Percentiles rank a stretch among this genome's conserved stretches.
phyloP scores from a whole-genome alignment of 1,140 invertebrate genomes.

The Bombus polaris region DNA sequence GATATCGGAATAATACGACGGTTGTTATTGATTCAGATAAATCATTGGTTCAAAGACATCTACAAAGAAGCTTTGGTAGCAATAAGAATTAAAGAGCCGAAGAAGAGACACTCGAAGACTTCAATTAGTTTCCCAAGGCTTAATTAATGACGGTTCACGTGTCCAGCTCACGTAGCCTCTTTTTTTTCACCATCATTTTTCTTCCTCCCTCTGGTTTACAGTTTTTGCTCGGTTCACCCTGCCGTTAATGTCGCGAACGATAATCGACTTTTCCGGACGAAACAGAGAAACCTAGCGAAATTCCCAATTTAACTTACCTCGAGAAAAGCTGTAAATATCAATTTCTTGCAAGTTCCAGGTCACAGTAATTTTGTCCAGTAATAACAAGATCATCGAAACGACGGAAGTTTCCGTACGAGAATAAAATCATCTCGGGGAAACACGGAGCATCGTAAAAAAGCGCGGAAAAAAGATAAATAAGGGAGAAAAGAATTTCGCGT shows the following conservation, averaged over 20 bases:
- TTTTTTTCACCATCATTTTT: slow-evolving; percentile 42
- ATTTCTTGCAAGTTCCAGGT: background rate
- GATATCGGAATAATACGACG: too few relatives aligned
- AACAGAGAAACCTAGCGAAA: background rate
- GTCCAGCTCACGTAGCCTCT: slow-evolving; percentile 5
- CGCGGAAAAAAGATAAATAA: too few relatives aligned
- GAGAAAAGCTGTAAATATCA: background rate
- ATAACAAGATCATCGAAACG: background rate
- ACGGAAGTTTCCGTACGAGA: background rate
- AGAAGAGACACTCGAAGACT: background rate
- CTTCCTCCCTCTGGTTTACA: slow-evolving; percentile 9
- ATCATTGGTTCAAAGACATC: background rate
- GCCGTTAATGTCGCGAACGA: background rate
- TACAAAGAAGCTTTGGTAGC: background rate
- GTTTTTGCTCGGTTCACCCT: slow-evolving; percentile 22
- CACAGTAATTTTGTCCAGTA: background rate
- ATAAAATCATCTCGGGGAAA: background rate
- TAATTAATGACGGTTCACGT: slow-evolving; percentile 57
- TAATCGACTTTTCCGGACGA: background rate
- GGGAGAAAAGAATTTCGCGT: background rate
- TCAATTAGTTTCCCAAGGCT: slow-evolving; percentile 57
- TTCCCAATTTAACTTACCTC: background rate
- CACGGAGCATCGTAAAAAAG: background rate
- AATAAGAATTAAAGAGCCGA: background rate
- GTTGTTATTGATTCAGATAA: background rate